Evolutionary conservation across 1,140 invertebrate genomes (phyloP).

Genomic region (Zaprionus lachaisei): DNA sequence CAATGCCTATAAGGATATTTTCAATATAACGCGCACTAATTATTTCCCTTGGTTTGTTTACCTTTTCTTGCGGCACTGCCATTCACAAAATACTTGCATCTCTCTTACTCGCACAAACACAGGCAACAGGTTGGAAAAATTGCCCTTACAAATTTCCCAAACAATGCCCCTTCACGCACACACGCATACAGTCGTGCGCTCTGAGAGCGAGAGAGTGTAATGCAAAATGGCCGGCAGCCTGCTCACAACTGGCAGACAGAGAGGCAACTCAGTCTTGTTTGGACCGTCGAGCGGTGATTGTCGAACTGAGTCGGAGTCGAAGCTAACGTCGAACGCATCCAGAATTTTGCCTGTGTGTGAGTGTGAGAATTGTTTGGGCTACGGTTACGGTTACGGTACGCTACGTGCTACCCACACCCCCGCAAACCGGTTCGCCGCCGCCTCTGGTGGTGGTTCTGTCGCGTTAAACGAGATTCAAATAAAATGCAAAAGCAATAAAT

Average conservation of each 20-base stretch:
- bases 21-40: not conserved
- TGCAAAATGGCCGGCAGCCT: constrained; percentile 54
- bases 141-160: constrained; percentile 63
- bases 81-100: not conserved
- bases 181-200: constrained; percentile 9
- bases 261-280: constrained; percentile 61
- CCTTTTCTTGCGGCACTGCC: not conserved
- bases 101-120: no score
- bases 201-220: not conserved
- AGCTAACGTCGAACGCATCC: constrained; percentile 50
- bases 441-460: constrained; percentile 56
- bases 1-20: no score
- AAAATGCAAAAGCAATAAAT: constrained; percentile 60
- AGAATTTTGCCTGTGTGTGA: constrained; percentile 50
- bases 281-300: constrained; percentile 63
- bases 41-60: constrained; percentile 5
- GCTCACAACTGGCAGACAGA: constrained; percentile 12
- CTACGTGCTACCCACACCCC: constrained; percentile 54
- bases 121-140: constrained; percentile 56
- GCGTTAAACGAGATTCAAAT: constrained; percentile 48
- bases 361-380: constrained; percentile 60
- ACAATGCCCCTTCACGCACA: constrained; percentile 58
- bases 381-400: constrained; percentile 62
- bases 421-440: constrained; percentile 61
- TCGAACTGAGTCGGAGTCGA: constrained; percentile 38